Evolutionary conservation across 2,113 vertebrate genomes (phyloP).

Genomic region (Tupaia tana): DNA sequence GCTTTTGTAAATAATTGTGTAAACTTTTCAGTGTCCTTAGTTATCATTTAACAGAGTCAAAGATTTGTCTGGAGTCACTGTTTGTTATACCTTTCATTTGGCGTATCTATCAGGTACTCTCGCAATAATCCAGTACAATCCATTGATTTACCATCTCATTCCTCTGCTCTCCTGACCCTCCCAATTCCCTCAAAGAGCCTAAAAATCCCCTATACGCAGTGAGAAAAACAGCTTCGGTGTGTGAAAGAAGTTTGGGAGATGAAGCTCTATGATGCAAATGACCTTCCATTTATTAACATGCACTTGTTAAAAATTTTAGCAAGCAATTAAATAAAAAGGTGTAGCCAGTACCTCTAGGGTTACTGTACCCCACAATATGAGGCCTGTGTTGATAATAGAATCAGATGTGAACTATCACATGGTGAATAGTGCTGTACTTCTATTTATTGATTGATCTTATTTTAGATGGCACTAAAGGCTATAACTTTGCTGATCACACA

Average conservation of each 20-base stretch:
- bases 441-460: background rate
- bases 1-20: background rate
- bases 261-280: background rate
- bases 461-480: constrained; percentile 40
- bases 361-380: background rate
- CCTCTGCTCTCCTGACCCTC: background rate
- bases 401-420: background rate
- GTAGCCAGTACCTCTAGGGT: background rate
- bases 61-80: background rate
- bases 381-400: background rate
- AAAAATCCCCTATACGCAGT: background rate
- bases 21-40: background rate
- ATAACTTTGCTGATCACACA: background rate
- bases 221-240: background rate
- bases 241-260: background rate
- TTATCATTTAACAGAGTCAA: constrained; percentile 8
- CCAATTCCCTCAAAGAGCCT: background rate
- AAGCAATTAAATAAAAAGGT: background rate
- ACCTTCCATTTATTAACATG: background rate
- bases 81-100: background rate
- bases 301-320: background rate
- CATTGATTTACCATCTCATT: background rate
- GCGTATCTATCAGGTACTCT: background rate
- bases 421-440: background rate
- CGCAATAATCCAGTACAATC: background rate